Percentiles rank a stretch among this genome's conserved stretches.
phyloP scores from a whole-genome alignment of 2,888 invertebrate genomes.

The Trachelus tabidus region DNA sequence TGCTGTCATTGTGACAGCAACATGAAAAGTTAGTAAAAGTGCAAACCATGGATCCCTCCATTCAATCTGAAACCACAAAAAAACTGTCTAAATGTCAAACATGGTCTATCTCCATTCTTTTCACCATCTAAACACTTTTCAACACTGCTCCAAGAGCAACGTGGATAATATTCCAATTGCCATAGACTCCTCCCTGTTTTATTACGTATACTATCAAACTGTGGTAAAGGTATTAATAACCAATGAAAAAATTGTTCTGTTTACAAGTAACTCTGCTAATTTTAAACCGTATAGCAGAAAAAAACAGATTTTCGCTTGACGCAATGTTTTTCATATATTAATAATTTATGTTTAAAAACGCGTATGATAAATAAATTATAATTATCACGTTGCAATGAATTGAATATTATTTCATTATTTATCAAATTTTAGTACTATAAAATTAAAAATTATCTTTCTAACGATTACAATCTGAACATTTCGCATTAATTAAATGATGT shows the following conservation, averaged over 20 bases:
- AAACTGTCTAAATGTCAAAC: neutral
- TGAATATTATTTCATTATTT: neutral
- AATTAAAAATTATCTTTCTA: too few species aligned
- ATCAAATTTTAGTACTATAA: neutral
- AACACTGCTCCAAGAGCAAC: neutral
- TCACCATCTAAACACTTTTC: neutral
- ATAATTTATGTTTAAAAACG: neutral
- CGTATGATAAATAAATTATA: neutral
- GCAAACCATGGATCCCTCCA: constrained; percentile 92
- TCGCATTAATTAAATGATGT: neutral
- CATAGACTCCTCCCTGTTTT: neutral
- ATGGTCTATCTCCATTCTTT: neutral
- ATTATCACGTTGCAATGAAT: neutral
- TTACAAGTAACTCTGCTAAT: constrained; percentile 7
- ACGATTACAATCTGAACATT: too few species aligned
- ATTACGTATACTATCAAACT: neutral
- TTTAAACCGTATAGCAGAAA: neutral
- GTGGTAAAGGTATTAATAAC: neutral
- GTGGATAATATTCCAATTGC: neutral
- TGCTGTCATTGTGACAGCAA: constrained; percentile 81
- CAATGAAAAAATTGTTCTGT: constrained; percentile 7
- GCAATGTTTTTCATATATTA: neutral
- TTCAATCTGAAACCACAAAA: constrained; percentile 77
- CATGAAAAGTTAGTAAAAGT: constrained; percentile 79
- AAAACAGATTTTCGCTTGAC: neutral